Evolutionary conservation across 2,113 vertebrate species (phyloP).

Genomic region (Gila orcuttii): DNA sequence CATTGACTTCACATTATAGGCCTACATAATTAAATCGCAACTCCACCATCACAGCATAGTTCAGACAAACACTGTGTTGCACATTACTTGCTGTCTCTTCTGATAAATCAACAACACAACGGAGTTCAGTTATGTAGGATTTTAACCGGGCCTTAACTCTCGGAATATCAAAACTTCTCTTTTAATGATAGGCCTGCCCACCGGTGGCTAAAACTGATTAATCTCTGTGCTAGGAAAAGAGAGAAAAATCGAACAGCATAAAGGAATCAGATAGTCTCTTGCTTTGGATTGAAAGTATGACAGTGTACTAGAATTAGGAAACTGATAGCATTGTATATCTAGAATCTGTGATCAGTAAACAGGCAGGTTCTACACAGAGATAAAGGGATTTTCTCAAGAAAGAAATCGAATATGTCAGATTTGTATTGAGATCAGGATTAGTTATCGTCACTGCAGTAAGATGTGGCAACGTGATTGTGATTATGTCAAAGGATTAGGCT

Average conservation of each 20-base stretch:
- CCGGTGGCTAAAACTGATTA: neutral
- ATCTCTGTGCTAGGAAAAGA: neutral
- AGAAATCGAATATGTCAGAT: conserved; percentile 1
- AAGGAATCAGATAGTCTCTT: neutral
- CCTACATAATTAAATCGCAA: too few species aligned
- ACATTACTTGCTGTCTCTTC: conserved; percentile 8
- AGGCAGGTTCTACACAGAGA: conserved; percentile 14
- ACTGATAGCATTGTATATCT: neutral
- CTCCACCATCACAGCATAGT: neutral
- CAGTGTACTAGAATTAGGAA: neutral
- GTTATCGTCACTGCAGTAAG: neutral
- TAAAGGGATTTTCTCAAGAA: conserved; percentile 13
- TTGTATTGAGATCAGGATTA: conserved; percentile 17
- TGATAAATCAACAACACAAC: neutral
- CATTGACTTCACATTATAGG: neutral
- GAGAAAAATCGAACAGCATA: neutral
- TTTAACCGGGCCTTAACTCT: neutral
- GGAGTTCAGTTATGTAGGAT: neutral
- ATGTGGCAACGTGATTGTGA: neutral
- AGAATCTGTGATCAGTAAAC: neutral
- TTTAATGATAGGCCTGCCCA: neutral
- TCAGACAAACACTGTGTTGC: neutral
- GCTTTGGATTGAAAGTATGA: conserved; percentile 4
- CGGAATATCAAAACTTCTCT: neutral
- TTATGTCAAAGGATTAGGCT: neutral